Evolutionary conservation across 2,797 vertebrate genomes (phyloP), one percentile per base, ranked within the genome.

Genomic region (Hozukius guyotensis): DNA sequence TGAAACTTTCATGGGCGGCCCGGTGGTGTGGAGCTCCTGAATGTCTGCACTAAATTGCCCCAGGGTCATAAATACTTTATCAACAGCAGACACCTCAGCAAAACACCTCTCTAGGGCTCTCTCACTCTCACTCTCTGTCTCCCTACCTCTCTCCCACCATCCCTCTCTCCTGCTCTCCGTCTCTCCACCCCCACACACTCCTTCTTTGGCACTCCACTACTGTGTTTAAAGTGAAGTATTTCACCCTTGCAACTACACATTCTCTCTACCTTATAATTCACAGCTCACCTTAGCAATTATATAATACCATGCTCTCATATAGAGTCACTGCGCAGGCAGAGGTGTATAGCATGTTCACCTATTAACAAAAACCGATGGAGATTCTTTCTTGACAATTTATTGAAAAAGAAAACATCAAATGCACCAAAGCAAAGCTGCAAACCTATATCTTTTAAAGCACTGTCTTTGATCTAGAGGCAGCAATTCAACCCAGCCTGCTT

Each of bases 41-140:
- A 89, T 70, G 81, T 91, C 92, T 87, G 83, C 70, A 84, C 86
- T 87, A 87, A 90, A 85, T 81, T 82, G 79, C 86, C 91, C 83
- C 71, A 12, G 85, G 92, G 90, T 93, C 88, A 94, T 93, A 85
- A 92, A 94, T 92, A 93, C 85, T 93, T 92, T 79, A 94, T 93
- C 89, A 90, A 87, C 90, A 87, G 85, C 73, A 87, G 91, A 93
- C 89, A 87, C 89, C 87, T 92, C 92, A 86, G 84, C 78, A 78
- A 83, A 92, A 93, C 86, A 80, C 63, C 76, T 87, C 88, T 85
- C 89, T 16, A 0, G 74, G 87, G 85, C 81, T 78, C 57, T 38
- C 31, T 46, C 64, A 11, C 60, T 42, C 72, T 18, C 75, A 5
- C 83, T 75, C 52, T 38, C 75, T 65, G 38, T 8, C 77, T 68